Conservation (phyloP, 2,888 invertebrate species). For the Chaitophorus viminalis region DNA sequence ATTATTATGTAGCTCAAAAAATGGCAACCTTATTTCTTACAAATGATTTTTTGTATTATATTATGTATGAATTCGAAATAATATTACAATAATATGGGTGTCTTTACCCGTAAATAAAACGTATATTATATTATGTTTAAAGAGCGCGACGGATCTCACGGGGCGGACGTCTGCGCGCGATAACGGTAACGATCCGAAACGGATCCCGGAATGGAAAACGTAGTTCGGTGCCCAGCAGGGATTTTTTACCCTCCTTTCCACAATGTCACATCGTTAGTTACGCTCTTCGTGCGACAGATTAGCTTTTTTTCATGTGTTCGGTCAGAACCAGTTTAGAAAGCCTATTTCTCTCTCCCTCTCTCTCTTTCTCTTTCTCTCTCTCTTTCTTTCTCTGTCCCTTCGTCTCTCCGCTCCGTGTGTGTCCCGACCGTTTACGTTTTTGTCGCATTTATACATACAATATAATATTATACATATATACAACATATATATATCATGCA, state of each 20-base stretch:
- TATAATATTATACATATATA: too few relatives aligned
- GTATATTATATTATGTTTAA: too few relatives aligned
- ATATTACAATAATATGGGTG: neutral
- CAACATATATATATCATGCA: neutral
- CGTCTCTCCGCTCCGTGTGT: neutral
- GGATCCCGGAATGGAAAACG: conserved; percentile 28
- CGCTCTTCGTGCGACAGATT: conserved; percentile 45
- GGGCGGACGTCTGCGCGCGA: conserved; percentile 9
- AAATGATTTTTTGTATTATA: neutral
- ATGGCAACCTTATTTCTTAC: too few relatives aligned
- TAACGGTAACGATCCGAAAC: conserved; percentile 56
- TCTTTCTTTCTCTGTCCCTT: neutral
- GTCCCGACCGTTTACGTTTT: neutral
- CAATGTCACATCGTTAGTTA: conserved; percentile 57
- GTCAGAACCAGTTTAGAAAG: conserved; percentile 50
- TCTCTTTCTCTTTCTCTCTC: neutral
- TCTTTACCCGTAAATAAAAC: too few relatives aligned
- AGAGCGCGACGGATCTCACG: conserved; percentile 2
- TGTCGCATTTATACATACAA: conserved; percentile 6
- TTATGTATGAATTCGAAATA: neutral
- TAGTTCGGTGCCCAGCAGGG: conserved; percentile 45
- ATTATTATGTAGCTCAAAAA: too few relatives aligned
- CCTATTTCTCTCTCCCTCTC: neutral
- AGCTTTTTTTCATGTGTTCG: conserved; percentile 21
- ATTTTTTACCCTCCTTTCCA: conserved; percentile 32